A percentile compares a stretch with the other conserved stretches of the same genome.
phyloP scores from a whole-genome alignment of 2,113 vertebrate genomes.

The Scophthalmus maximus region DNA sequence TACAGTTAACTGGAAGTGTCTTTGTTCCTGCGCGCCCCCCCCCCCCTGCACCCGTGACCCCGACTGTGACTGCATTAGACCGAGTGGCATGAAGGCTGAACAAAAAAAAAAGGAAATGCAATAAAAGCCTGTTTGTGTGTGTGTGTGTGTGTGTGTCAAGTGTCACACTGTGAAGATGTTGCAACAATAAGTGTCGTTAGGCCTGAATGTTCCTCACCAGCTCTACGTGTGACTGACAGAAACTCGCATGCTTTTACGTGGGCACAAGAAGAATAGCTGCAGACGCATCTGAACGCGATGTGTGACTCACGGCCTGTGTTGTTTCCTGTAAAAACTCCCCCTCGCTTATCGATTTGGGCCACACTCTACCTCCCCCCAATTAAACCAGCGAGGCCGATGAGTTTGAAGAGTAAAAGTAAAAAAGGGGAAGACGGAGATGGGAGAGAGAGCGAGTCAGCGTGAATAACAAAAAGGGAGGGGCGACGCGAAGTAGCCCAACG shows the following conservation, averaged over 20 bases:
- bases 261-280: conserved; percentile 49
- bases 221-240: conserved; percentile 51
- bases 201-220: conserved; percentile 49
- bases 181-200: conserved; percentile 72
- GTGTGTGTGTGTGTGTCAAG: conserved; percentile 6
- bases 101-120: conserved; percentile 47
- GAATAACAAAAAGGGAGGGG: conserved; percentile 20
- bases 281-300: conserved; percentile 39
- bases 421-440: background rate
- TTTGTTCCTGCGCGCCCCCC: conserved; percentile 44
- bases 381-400: conserved; percentile 59
- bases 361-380: conserved; percentile 68
- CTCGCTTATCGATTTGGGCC: conserved; percentile 58
- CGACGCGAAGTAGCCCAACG: background rate
- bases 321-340: conserved; percentile 58
- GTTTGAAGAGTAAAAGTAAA: conserved; percentile 18
- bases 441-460: conserved; percentile 2
- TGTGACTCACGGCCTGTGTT: conserved; percentile 68
- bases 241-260: conserved; percentile 55
- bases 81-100: conserved; percentile 18
- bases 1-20: conserved; percentile 61
- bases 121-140: conserved; percentile 1
- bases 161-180: conserved; percentile 57
- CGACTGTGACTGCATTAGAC: conserved; percentile 33
- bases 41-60: conserved; percentile 38